Evolutionary conservation across 2,113 vertebrate species (phyloP), one percentile per base, ranked within the genome.

Genomic region (Hippocampus barbouri): DNA sequence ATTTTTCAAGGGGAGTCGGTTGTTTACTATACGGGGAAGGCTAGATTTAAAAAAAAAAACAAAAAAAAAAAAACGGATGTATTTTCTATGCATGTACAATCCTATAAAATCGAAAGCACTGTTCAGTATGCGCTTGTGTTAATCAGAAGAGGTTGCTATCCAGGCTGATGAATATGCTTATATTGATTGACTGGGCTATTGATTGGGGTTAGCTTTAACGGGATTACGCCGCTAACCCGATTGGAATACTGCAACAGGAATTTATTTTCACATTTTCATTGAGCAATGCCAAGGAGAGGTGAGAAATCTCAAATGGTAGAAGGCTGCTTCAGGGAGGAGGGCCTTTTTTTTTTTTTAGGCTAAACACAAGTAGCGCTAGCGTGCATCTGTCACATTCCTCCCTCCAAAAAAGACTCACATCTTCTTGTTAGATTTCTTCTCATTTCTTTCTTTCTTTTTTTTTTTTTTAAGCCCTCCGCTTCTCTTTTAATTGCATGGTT

Each of bases 151-250:
- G 79, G 80, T 78, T 72, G 71, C 79, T 86, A 81, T 78, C 79
- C 59, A 60, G 64, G 21, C 82, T 83, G 81, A 83, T 86, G 76
- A 82, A 87, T 88, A 87, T 87, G 66, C 83, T 77, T 62, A 53
- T 87, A 89, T 87, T 88, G 87, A 90, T 77, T 78, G 74, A 80
- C 43, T 40, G 20, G 68, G 54, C 30, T 89, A 89, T 91, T 86
- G 90, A 91, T 91, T 74, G 70, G 71, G 56, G 41, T 25, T 51
- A 75, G 85, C 84, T 86, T 89, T 88, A 91, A 89, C 80, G 83
- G 80, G 89, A 91, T 91, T 90, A 91, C 82, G 67, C 77, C 70
- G n/a, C 83, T 88, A 86, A 85, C 85, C 83, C 88, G 86, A 89
- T 87, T 83, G 77, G 85, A 89, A 87, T 90, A 85, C 86, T 84